phyloP scores from a whole-genome alignment of 2,888 invertebrate species.

The Lepidonotus clava region DNA sequence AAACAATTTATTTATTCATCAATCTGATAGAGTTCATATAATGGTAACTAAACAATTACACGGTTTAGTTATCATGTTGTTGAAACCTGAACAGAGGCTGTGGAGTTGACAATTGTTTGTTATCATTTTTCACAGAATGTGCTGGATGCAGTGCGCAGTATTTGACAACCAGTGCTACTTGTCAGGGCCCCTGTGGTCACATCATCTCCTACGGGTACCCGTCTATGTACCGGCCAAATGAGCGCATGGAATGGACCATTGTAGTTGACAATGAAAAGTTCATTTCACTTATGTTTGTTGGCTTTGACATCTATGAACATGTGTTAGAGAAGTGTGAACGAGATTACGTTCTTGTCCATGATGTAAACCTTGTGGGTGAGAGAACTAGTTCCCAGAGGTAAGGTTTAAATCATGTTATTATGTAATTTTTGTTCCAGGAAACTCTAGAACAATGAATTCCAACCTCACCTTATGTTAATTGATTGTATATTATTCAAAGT shows the following conservation, averaged over 20 bases:
- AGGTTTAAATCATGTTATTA: not conserved
- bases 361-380: constrained; percentile 6
- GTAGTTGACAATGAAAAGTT: constrained; percentile 7
- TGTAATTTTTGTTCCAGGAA: no score
- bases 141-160: constrained; percentile 12
- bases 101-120: not conserved
- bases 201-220: constrained; percentile 49
- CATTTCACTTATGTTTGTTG: not conserved
- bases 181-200: constrained; percentile 20
- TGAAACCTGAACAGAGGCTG: no score
- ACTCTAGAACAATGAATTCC: no score
- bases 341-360: constrained; percentile 28
- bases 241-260: constrained; percentile 27
- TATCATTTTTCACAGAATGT: not conserved
- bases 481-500: no score
- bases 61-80: no score
- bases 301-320: constrained; percentile 20
- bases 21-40: no score
- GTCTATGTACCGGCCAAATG: not conserved
- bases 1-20: no score
- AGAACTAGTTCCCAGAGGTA: constrained; percentile 8
- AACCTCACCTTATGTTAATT: no score
- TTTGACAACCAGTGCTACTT: not conserved
- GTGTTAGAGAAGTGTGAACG: not conserved
- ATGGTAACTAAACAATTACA: no score